Base-by-base conservation (phyloP, 2,113 vertebrate species). In the Ceyx cyanopectus region DNA sequence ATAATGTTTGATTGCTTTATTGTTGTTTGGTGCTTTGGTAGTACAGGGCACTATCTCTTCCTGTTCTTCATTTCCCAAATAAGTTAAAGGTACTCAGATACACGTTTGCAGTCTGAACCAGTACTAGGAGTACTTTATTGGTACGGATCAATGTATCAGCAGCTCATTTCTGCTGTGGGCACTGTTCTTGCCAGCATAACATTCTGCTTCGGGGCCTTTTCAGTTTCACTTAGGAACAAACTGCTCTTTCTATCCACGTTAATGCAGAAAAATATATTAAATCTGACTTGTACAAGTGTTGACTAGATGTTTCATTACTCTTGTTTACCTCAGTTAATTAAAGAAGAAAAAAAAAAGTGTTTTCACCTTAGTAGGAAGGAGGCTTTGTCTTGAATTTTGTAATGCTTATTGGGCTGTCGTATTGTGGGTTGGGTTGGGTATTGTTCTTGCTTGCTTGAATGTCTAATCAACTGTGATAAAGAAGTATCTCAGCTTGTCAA, bases 191-290 rank as follows among this genome's bases (percentile, higher is more conserved):
- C 24, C 24, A 8, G 18, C 3, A 0, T 58, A 18, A 40, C 0
- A 0, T 34, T 51, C 22, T 48, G 17, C 24, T 51, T n/a, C 18
- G 23, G 48, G 34, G 17, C 6, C 50, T 86, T 90, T 61, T 11
- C 23, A 2, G 0, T n/a, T 26, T n/a, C 43, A 12, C 12, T n/a
- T 69, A 10, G 20, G 23, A 65, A 40, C 14, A 7, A n/a, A 1
- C 23, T 60, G 20, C 14, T 80, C 18, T 68, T 62, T 50, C 17
- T 63, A 32, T 56, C 29, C 21, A n/a, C 5, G 2, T 3, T 45
- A 30, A 32, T 50, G 23, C 14, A 2, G 2, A 50, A 85, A 88
- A 79, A 60, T 27, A 5, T 16, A 8, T 65, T 56, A 5, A 7
- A 40, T 37, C 9, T 62, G 27, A 45, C 14, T 51, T 70, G 7